phyloP scores from a whole-genome alignment of 2,888 invertebrate species.

The Xiphydria camelus region DNA sequence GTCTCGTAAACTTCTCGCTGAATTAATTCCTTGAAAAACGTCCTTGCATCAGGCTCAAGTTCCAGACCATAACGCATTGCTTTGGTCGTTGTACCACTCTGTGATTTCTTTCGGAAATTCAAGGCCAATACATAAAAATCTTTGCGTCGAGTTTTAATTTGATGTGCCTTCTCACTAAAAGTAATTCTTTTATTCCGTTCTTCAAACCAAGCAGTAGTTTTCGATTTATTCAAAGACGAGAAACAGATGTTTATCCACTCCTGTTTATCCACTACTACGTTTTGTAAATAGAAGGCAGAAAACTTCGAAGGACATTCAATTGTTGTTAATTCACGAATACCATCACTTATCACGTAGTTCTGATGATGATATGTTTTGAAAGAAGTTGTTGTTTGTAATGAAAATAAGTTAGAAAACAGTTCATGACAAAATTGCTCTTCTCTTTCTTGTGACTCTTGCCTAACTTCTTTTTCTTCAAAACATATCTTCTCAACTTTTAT shows the following conservation, averaged over 20 bases:
- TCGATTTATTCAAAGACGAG: constrained; percentile 12
- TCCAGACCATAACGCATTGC: constrained; percentile 10
- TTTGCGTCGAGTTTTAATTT: no score
- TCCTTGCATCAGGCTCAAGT: no score
- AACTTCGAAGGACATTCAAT: neutral
- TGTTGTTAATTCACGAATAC: neutral
- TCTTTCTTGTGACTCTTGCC: neutral
- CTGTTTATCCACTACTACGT: constrained; percentile 5
- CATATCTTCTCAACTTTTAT: constrained; percentile 2
- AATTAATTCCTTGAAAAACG: no score
- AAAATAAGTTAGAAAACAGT: neutral
- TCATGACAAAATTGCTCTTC: neutral
- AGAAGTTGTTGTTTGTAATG: neutral
- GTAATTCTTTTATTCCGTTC: no score
- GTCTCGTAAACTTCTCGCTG: no score
- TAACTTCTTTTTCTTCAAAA: neutral
- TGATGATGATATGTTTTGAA: constrained; percentile 1
- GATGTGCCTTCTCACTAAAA: constrained; percentile 8
- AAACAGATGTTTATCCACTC: constrained; percentile 14
- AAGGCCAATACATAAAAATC: constrained; percentile 7
- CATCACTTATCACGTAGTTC: neutral
- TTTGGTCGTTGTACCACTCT: constrained; percentile 2
- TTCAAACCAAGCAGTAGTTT: constrained; percentile 11
- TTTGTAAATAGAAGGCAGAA: neutral
- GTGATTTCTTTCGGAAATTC: constrained; percentile 6